Percentiles rank a stretch among this genome's conserved stretches.
Evolutionary conservation across 2,888 invertebrate genomes (phyloP).

Genomic region (Eudemis profundana): DNA sequence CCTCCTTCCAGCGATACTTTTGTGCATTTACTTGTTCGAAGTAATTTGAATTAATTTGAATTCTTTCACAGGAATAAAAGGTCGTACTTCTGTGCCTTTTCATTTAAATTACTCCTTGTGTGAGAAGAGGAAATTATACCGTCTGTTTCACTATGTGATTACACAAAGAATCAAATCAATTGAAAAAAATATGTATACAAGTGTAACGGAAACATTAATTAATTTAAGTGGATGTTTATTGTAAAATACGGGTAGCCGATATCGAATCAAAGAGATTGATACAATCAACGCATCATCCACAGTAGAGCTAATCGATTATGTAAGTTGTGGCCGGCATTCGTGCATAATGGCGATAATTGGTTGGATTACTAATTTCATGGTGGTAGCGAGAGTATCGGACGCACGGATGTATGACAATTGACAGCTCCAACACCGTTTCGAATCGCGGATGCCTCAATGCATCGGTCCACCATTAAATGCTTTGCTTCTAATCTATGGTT

Average conservation of each 20-base stretch:
- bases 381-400: conserved; percentile 51
- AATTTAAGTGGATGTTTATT: conserved; percentile 46
- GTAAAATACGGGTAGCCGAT: conserved; percentile 42
- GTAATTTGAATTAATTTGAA: conserved; percentile 80
- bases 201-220: conserved; percentile 29
- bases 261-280: conserved; percentile 45
- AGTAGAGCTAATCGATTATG: conserved; percentile 47
- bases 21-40: conserved; percentile 77
- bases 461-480: conserved; percentile 24
- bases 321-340: conserved; percentile 23
- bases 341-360: conserved; percentile 56
- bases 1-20: conserved; percentile 79
- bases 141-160: not conserved
- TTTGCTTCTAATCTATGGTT: not conserved
- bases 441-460: conserved; percentile 63
- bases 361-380: conserved; percentile 78
- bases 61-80: conserved; percentile 64
- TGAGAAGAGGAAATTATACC: conserved; percentile 13
- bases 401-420: conserved; percentile 63
- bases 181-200: conserved; percentile 13
- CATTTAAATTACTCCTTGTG: conserved; percentile 15
- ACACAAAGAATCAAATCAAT: conserved; percentile 14
- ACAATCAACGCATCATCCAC: conserved; percentile 61
- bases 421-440: conserved; percentile 56
- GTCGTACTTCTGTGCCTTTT: conserved; percentile 50